These are phyloP conservation scores for Ctenopoma multispine DNA, from an alignment of 2,797 vertebrate genomes.

Conservation along the genomic window DNA sequence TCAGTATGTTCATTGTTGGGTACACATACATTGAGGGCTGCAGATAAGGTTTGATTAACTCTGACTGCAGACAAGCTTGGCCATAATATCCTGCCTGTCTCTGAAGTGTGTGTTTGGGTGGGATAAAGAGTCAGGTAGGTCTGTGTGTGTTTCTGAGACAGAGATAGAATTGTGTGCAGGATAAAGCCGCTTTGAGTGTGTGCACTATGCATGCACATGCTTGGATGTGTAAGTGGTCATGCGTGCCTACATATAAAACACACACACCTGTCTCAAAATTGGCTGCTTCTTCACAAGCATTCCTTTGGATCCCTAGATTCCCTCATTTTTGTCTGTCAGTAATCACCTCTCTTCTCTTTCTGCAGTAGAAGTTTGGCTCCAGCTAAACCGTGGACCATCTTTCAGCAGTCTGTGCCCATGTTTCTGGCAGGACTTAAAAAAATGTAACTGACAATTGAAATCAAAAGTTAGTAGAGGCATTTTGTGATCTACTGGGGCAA, in stretches of 20 bases:
- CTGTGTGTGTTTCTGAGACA: constrained; percentile 57
- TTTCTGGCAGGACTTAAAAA: background rate
- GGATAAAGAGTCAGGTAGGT: constrained; percentile 20
- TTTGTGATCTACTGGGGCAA: background rate
- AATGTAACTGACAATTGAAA: background rate
- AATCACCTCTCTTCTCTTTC: constrained; percentile 25
- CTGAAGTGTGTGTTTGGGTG: constrained; percentile 29
- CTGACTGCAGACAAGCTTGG: constrained; percentile 47
- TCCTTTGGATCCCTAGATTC: constrained; percentile 51
- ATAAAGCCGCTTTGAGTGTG: constrained; percentile 15
- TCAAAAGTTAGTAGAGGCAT: background rate
- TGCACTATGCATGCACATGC: constrained; percentile 7
- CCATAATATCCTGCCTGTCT: constrained; percentile 47
- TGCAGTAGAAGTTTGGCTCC: background rate
- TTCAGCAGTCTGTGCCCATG: background rate
- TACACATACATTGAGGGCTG: constrained; percentile 28
- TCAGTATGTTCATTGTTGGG: constrained; percentile 12
- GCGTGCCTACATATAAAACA: constrained; percentile 42
- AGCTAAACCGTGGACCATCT: background rate
- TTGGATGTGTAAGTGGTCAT: constrained; percentile 29
- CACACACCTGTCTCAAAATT: constrained; percentile 71
- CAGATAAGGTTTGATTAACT: constrained; percentile 63
- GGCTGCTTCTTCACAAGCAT: constrained; percentile 71
- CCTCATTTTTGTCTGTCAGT: constrained; percentile 29
- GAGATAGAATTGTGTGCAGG: constrained; percentile 71